phyloP scores from a whole-genome alignment of 2,797 vertebrate genomes.

The Tiaroga cobitis region DNA sequence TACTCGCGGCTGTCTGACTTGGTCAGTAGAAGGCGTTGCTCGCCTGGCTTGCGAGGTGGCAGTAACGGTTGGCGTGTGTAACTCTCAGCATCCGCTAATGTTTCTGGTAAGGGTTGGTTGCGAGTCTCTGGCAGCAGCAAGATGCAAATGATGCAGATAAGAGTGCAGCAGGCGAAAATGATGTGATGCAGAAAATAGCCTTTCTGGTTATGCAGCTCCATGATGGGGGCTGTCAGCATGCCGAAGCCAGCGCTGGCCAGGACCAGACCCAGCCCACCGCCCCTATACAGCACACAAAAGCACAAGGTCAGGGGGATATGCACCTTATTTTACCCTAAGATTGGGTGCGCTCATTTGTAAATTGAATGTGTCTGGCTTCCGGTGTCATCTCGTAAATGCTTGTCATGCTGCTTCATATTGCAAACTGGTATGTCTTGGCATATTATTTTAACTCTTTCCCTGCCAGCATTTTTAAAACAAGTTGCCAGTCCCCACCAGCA shows the following conservation, averaged over 20 bases:
- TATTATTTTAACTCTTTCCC: neutral
- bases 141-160: conserved; percentile 99
- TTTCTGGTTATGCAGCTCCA: conserved; percentile 98
- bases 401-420: neutral
- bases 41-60: conserved; percentile 83
- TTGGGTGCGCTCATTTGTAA: no score
- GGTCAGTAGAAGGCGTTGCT: conserved; percentile 87
- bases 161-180: conserved; percentile 97
- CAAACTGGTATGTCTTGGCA: neutral
- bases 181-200: conserved; percentile 98
- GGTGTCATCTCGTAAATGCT: neutral
- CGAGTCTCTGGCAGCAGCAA: conserved; percentile 93
- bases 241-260: conserved; percentile 95
- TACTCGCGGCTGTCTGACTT: conserved; percentile 90
- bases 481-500: no score
- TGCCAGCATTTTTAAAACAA: no score
- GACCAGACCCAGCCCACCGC: conserved; percentile 91
- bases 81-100: conserved; percentile 86
- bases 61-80: conserved; percentile 91
- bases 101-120: conserved; percentile 90
- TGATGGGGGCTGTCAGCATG: conserved; percentile 95
- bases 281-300: conserved; percentile 72
- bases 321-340: neutral
- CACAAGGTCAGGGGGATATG: neutral
- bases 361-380: neutral